These are phyloP conservation scores for Charanyca ferruginea DNA, from an alignment of 2,888 invertebrate genomes.

Conservation along the genomic window DNA sequence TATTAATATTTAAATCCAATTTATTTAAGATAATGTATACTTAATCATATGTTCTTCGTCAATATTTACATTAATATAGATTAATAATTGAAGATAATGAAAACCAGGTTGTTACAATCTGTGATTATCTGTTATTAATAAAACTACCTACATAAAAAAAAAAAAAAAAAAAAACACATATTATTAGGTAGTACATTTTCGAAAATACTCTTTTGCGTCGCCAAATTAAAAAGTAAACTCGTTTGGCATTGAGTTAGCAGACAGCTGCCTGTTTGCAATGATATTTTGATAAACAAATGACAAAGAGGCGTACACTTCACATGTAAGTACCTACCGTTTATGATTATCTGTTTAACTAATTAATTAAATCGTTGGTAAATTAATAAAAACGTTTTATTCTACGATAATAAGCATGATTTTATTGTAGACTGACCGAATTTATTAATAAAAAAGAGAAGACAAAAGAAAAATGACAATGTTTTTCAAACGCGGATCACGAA, in stretches of 20 bases:
- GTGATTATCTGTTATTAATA: background rate
- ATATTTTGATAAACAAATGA: slow-evolving; percentile 22
- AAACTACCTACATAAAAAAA: slow-evolving; percentile 4
- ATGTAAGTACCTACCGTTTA: background rate
- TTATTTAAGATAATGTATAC: slow-evolving; percentile 3
- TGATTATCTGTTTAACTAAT: background rate
- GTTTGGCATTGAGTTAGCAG: slow-evolving; percentile 14
- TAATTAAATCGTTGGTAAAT: background rate
- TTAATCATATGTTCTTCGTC: slow-evolving; percentile 17
- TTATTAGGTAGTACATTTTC: too few species aligned
- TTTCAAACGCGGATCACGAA: background rate
- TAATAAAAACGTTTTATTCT: background rate
- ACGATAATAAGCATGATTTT: background rate
- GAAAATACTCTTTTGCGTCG: background rate
- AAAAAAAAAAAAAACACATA: background rate
- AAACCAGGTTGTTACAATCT: slow-evolving; percentile 8
- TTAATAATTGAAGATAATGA: slow-evolving; percentile 4
- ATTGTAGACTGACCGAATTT: background rate
- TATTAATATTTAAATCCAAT: slow-evolving; percentile 23
- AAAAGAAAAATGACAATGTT: slow-evolving; percentile 22
- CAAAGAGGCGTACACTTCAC: slow-evolving; percentile 24
- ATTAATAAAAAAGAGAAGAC: slow-evolving; percentile 22
- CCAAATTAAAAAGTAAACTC: background rate
- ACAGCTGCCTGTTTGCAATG: background rate
- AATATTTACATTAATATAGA: slow-evolving; percentile 31